Evolutionary conservation across 2,888 invertebrate genomes (phyloP).

Genomic region (Acrobasis suavella): DNA sequence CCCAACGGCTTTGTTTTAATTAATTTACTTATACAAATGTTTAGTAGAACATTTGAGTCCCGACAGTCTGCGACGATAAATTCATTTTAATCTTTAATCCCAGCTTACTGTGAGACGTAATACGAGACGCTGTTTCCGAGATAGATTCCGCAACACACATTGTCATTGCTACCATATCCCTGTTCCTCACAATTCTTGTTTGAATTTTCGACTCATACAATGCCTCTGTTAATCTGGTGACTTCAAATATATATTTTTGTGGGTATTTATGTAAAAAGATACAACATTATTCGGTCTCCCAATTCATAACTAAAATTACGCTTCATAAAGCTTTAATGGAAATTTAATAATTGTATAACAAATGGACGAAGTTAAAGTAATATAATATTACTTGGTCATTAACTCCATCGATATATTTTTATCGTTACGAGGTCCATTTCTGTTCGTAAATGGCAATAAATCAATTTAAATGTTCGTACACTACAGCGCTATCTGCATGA

Average conservation of each 20-base stretch:
- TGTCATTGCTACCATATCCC: constrained; percentile 2
- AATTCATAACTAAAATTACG: neutral
- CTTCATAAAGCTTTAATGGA: too few species aligned
- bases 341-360: too few species aligned
- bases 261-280: too few species aligned
- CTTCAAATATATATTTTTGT: too few species aligned
- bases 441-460: neutral
- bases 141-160: neutral
- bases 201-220: neutral
- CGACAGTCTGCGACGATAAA: neutral
- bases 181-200: constrained; percentile 3
- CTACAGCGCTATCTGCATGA: neutral
- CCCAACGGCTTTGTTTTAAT: too few species aligned
- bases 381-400: neutral
- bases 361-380: neutral
- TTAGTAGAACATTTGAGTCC: neutral
- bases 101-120: constrained; percentile 5
- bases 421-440: neutral
- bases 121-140: constrained; percentile 4
- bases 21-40: neutral
- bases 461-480: constrained; percentile 5
- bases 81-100: constrained; percentile 12
- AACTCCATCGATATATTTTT: neutral
- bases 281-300: neutral
- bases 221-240: neutral